These are phyloP conservation scores for Pardalotus punctatus DNA, from an alignment of 2,113 vertebrate species.

Conservation along the genomic window DNA sequence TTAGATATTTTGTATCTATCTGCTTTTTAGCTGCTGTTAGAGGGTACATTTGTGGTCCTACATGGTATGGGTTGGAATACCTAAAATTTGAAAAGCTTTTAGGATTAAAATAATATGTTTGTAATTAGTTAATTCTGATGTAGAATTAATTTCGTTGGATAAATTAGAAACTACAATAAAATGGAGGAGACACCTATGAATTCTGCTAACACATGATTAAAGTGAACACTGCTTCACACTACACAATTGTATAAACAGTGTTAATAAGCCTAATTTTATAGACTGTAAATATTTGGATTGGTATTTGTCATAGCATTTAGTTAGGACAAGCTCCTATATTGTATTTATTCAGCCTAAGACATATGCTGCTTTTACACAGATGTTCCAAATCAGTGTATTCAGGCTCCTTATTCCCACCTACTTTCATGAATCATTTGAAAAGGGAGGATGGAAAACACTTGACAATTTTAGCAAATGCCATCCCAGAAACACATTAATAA, in stretches of 20 bases:
- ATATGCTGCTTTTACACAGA: neutral
- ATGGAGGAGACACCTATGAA: neutral
- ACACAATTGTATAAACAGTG: neutral
- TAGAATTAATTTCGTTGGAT: neutral
- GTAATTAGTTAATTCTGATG: neutral
- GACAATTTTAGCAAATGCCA: neutral
- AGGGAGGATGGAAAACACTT: neutral
- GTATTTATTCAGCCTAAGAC: neutral
- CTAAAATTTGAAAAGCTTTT: neutral
- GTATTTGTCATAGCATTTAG: neutral
- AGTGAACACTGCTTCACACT: constrained; percentile 17
- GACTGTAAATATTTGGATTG: constrained; percentile 5
- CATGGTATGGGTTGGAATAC: neutral
- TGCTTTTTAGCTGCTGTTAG: neutral
- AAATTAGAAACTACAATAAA: constrained; percentile 33
- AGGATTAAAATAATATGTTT: neutral
- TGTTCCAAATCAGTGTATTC: neutral
- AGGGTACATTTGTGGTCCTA: neutral
- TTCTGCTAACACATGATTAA: neutral
- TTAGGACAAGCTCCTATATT: neutral
- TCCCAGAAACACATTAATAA: neutral
- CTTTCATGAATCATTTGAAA: constrained; percentile 19
- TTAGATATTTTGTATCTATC: neutral
- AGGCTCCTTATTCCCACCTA: neutral
- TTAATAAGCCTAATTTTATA: constrained; percentile 7